These are phyloP conservation scores for Liposcelis brunnea DNA, from an alignment of 2,888 invertebrate genomes.

Conservation along the genomic window DNA sequence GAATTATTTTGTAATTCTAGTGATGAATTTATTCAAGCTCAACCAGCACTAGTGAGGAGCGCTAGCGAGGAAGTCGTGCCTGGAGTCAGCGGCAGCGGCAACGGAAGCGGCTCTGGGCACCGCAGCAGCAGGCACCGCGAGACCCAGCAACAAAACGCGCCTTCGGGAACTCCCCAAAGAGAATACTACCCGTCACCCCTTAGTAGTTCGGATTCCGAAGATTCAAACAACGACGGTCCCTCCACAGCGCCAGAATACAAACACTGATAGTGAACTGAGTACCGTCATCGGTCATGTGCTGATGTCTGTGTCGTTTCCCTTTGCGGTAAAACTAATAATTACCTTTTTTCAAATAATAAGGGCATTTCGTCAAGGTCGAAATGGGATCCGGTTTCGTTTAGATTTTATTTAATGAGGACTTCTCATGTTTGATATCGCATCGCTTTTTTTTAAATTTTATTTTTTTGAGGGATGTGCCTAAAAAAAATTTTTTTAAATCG, in stretches of 20 bases:
- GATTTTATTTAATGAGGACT: too few relatives aligned
- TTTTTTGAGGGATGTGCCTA: too few relatives aligned
- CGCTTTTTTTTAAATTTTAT: too few relatives aligned
- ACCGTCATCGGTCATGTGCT: conserved; percentile 15
- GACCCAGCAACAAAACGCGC: conserved; percentile 11
- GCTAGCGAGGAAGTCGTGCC: conserved; percentile 30
- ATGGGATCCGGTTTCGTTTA: too few relatives aligned
- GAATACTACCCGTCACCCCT: conserved; percentile 40
- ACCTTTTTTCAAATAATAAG: too few relatives aligned
- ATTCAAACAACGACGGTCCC: conserved; percentile 32
- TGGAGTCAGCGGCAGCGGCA: conserved; percentile 32
- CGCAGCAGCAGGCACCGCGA: conserved; percentile 10
- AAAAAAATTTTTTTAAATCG: too few relatives aligned
- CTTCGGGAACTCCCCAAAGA: conserved; percentile 9
- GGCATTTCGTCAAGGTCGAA: too few relatives aligned
- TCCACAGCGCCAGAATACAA: conserved; percentile 52
- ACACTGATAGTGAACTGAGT: conserved; percentile 36
- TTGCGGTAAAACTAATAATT: too few relatives aligned
- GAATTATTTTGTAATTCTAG: conserved; percentile 51
- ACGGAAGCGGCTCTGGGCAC: conserved; percentile 24
- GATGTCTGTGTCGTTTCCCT: background rate
- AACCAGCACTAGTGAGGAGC: conserved; percentile 31
- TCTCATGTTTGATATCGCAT: too few relatives aligned
- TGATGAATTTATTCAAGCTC: conserved; percentile 96
- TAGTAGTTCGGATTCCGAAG: conserved; percentile 31